phyloP scores from a whole-genome alignment of 2,113 vertebrate genomes.

The Ondatra zibethicus region DNA sequence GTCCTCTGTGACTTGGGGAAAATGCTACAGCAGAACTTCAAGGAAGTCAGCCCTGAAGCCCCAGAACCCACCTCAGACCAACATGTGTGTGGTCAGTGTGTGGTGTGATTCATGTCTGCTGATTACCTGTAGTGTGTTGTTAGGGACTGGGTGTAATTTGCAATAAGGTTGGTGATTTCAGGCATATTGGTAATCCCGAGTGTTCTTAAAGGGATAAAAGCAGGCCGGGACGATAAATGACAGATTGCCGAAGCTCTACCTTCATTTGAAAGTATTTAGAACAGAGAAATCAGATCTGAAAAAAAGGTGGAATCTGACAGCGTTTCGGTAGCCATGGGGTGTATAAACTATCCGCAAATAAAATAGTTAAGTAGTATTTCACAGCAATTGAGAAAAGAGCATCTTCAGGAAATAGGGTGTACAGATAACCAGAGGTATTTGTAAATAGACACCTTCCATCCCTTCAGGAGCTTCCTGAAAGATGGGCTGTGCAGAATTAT shows the following conservation, averaged over 20 bases:
- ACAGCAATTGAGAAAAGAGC: neutral
- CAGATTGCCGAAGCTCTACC: constrained; percentile 32
- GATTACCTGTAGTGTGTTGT: neutral
- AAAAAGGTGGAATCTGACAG: constrained; percentile 1
- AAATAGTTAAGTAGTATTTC: constrained; percentile 53
- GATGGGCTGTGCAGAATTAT: neutral
- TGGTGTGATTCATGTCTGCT: neutral
- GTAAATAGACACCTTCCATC: neutral
- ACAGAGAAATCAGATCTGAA: neutral
- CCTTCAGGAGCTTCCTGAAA: neutral
- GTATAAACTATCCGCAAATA: constrained; percentile 41
- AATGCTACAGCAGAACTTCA: neutral
- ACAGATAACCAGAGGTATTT: neutral
- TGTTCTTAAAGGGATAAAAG: constrained; percentile 45
- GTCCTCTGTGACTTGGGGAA: neutral
- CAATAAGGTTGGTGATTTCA: constrained; percentile 40
- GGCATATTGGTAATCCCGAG: constrained; percentile 24
- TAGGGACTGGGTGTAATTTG: neutral
- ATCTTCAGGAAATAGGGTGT: constrained; percentile 7
- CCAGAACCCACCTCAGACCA: too few species aligned
- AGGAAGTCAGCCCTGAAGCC: neutral
- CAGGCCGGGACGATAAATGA: constrained; percentile 53
- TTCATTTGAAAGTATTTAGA: constrained; percentile 45
- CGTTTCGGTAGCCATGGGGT: constrained; percentile 26
- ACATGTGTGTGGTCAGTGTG: neutral